These are phyloP conservation scores for Numenius phaeopus DNA, from an alignment of 2,797 vertebrate species.

Conservation along the genomic window DNA sequence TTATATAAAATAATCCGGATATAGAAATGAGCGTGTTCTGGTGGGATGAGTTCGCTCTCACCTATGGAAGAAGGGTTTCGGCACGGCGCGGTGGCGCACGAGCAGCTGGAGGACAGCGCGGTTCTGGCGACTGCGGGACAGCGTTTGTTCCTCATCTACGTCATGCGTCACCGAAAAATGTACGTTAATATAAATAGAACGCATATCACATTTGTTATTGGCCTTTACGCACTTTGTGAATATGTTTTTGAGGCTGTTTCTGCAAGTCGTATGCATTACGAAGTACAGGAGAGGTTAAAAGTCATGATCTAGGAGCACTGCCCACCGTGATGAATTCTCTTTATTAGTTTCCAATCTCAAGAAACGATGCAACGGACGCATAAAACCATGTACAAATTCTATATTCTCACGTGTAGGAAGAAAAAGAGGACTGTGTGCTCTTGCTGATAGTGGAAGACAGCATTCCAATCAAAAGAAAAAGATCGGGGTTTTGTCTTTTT, in stretches of 20 bases:
- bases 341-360: not conserved
- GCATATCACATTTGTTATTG: not conserved
- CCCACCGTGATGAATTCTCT: not conserved
- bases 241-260: not conserved
- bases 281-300: not conserved
- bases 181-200: not conserved
- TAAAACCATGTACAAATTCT: not conserved
- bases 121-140: not conserved
- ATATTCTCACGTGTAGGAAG: not conserved
- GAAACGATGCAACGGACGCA: not conserved
- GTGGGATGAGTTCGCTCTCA: not conserved
- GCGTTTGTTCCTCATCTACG: not conserved
- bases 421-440: too few relatives aligned
- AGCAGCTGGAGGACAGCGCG: not conserved
- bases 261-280: rapidly evolving
- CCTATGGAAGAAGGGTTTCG: rapidly evolving
- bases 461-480: not conserved
- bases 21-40: not conserved
- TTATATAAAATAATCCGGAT: not conserved
- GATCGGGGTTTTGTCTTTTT: too few relatives aligned
- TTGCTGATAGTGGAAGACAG: not conserved
- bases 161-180: not conserved
- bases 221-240: not conserved
- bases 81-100: rapidly evolving
- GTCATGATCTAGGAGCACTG: not conserved